Evolutionary conservation across 23 tunicate genomes (phyloP), one percentile per base, ranked within the genome.

Genomic region (Phallusia fumigata): DNA sequence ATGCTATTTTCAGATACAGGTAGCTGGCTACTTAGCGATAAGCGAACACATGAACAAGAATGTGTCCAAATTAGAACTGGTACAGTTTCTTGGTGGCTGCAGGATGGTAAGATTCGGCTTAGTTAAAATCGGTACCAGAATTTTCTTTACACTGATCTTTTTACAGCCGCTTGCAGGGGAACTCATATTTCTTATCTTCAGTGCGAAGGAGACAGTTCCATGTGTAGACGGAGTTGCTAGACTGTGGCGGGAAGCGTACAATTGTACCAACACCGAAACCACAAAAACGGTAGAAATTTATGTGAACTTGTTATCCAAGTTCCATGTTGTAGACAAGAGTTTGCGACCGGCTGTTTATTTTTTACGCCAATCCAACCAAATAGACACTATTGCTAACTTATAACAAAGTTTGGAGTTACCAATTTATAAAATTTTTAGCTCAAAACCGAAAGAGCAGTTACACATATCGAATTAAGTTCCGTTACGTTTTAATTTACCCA

Each of bases 131-230:
- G 26, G 5, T 2, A 58, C 69, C 16, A 58, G 11, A 24, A 1
- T 16, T 21, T 24, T 58, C 13, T 1, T 58, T 1, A 24, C 69
- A 18, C 58, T 51, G 80, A 30, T 13, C 31, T 32, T 77, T 79
- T 73, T 83, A 45, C 45, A 88, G 93, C 51, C 52, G 31, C 33
- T 88, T n/a, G 84, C 80, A 8, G 93, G 93, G 12, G 83, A 79
- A 64, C 84, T 88, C 31, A 65, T 83, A 15, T 88, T 82, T 65
- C 73, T 88, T 49, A 82, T 84, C 8, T 88, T 88, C 73, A 73
- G 69, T 47, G 93, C 87, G 12, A 79, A 73, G 28, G 93, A 88
- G 53, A 84, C 75, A 26, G 51, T 83, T 32, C 40, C 35, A 0
- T 88, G 91, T 44, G 28, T 58, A 3, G 69, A 58, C 28, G 69